These are phyloP conservation scores for Tiliqua scincoides DNA, from an alignment of 2,113 vertebrate genomes.

Conservation along the genomic window DNA sequence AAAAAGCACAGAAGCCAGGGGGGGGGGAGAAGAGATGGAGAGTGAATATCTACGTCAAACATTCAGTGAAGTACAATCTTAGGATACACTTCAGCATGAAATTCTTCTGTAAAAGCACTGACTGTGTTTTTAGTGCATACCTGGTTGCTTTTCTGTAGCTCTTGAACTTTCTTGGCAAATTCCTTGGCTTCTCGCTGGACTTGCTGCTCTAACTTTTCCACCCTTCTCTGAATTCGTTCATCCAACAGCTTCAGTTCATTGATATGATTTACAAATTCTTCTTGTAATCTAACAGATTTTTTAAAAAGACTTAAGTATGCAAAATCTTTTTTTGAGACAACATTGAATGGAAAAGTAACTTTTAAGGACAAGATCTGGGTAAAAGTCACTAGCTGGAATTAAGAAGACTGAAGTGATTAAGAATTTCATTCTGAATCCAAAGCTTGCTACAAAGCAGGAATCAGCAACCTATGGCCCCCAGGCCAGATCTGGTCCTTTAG, in stretches of 20 bases:
- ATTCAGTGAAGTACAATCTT: background rate
- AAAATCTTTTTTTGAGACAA: slow-evolving; percentile 3
- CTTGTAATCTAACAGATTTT: slow-evolving; percentile 84
- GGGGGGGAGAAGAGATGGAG: background rate
- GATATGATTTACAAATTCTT: slow-evolving; percentile 97
- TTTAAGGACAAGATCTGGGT: background rate
- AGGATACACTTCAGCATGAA: background rate
- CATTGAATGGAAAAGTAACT: background rate
- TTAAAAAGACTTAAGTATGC: slow-evolving; percentile 14
- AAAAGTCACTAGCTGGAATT: background rate
- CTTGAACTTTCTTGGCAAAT: slow-evolving; percentile 98
- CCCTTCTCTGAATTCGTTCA: slow-evolving; percentile 95
- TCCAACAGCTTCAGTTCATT: slow-evolving; percentile 96
- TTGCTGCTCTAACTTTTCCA: slow-evolving; percentile 97
- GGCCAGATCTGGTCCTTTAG: too few species aligned
- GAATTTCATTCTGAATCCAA: background rate
- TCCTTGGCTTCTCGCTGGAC: slow-evolving; percentile 98
- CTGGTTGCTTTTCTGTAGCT: slow-evolving; percentile 98
- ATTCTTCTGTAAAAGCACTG: background rate
- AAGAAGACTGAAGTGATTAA: background rate
- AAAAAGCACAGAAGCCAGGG: background rate
- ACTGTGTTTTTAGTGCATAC: slow-evolving; percentile 66
- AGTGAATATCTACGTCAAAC: too few species aligned
- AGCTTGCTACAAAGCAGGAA: background rate
- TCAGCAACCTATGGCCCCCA: too few species aligned